Conservation (phyloP, 2,113 vertebrate species). For the Thalassarche chlororhynchos region DNA sequence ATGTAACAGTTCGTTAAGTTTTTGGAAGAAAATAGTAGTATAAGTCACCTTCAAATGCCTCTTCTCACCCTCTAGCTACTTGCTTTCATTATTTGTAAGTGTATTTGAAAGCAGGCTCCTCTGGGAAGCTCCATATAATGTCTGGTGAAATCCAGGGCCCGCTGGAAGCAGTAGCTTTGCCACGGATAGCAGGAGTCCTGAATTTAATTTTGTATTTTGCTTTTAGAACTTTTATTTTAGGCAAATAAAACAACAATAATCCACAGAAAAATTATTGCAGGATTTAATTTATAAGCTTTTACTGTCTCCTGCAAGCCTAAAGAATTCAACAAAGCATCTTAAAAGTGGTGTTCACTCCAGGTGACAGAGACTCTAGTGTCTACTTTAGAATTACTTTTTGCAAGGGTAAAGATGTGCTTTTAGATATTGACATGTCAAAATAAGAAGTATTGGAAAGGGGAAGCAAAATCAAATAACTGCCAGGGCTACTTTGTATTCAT, state of each 20-base stretch:
- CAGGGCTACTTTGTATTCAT: not conserved
- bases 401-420: not conserved
- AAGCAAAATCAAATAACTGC: not conserved
- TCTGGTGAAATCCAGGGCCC: not conserved
- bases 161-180: not conserved
- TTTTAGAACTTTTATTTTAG: not conserved
- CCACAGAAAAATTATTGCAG: not conserved
- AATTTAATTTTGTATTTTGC: not conserved
- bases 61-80: not conserved
- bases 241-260: not conserved
- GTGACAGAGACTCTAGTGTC: not conserved
- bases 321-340: not conserved
- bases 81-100: not conserved
- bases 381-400: not conserved
- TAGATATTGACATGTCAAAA: not conserved
- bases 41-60: not conserved
- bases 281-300: not conserved
- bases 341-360: not conserved
- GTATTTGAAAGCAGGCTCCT: not conserved
- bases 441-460: not conserved
- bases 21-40: not conserved
- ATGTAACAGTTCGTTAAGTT: not conserved
- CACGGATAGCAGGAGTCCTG: not conserved
- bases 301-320: not conserved
- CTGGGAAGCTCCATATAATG: not conserved